Conservation (phyloP, 2,113 vertebrate species). For the Coregonus clupeaformis region DNA sequence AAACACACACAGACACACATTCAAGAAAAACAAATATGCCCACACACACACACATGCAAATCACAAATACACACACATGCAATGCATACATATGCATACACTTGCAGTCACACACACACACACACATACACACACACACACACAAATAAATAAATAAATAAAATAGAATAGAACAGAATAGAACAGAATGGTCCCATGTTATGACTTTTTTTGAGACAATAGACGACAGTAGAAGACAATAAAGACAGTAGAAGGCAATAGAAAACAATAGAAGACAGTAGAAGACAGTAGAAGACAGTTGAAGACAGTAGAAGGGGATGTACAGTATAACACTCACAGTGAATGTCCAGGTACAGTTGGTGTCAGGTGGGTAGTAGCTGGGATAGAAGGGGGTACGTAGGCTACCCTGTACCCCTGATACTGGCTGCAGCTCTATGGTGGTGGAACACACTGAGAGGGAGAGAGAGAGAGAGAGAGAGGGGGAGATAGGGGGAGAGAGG, state of each 20-base stretch:
- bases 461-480: not conserved
- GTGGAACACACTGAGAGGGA: conserved; percentile 75
- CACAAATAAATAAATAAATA: too few relatives aligned
- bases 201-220: too few relatives aligned
- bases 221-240: too few relatives aligned
- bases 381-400: conserved; percentile 87
- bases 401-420: conserved; percentile 75
- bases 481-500: not conserved
- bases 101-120: not conserved
- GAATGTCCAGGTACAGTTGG: conserved; percentile 89
- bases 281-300: not conserved
- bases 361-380: conserved; percentile 89
- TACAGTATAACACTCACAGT: conserved; percentile 71
- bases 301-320: not conserved
- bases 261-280: too few relatives aligned
- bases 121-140: conserved; percentile 6
- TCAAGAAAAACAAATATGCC: too few relatives aligned
- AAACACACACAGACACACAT: not conserved
- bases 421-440: conserved; percentile 72
- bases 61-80: too few relatives aligned
- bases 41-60: too few relatives aligned
- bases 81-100: too few relatives aligned
- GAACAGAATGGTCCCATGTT: too few relatives aligned
- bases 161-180: too few relatives aligned
- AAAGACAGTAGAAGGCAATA: too few relatives aligned